Evolutionary conservation across 2,113 vertebrate genomes (phyloP).

Genomic region (Marcusenius ussheri): DNA sequence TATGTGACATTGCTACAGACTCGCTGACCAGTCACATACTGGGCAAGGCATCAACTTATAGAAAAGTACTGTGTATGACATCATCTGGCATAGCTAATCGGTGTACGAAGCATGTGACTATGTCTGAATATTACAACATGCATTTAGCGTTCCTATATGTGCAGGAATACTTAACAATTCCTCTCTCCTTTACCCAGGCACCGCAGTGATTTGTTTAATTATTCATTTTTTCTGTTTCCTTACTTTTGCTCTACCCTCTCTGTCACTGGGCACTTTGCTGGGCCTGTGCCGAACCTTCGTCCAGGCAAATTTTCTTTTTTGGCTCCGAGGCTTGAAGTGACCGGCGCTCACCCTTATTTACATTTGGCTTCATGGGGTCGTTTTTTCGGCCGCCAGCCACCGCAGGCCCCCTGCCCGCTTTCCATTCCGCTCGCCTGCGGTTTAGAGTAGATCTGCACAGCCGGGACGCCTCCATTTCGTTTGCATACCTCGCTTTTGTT

Average conservation of each 20-base stretch:
- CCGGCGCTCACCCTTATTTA: neutral
- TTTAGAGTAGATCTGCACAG: neutral
- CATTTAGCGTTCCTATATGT: neutral
- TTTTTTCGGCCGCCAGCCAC: neutral
- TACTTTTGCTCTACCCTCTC: neutral
- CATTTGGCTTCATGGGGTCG: conserved; percentile 6
- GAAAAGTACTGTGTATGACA: neutral
- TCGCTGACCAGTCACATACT: neutral
- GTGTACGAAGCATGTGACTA: neutral
- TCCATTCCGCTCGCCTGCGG: neutral
- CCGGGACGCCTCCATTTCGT: neutral
- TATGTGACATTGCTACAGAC: neutral
- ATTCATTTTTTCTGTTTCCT: neutral
- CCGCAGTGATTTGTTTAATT: neutral
- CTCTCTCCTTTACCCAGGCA: neutral
- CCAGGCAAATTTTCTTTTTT: neutral
- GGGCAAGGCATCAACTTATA: neutral
- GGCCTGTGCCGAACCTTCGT: neutral
- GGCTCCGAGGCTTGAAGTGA: neutral
- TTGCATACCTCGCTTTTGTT: neutral
- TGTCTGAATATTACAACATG: neutral
- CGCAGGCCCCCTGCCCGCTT: neutral
- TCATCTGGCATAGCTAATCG: neutral
- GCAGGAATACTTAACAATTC: neutral
- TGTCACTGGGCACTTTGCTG: neutral